phyloP scores from a whole-genome alignment of 2,113 vertebrate species.

The Ptyas mucosa region DNA sequence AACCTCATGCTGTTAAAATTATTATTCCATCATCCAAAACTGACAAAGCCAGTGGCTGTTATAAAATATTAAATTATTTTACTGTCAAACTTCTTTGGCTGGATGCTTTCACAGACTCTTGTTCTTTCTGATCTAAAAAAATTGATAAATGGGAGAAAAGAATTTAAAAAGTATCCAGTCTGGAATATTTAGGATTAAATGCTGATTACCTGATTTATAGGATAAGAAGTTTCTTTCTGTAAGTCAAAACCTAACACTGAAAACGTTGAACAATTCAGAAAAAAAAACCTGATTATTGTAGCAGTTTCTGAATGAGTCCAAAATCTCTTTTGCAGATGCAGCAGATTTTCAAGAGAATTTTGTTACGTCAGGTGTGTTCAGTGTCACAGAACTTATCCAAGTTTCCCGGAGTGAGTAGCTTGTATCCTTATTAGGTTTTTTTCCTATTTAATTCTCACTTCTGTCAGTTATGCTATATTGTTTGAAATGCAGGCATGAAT shows the following conservation, averaged over 20 bases:
- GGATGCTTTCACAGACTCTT: not conserved
- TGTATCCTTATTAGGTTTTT: not conserved
- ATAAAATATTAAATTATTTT: not conserved
- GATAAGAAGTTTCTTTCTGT: not conserved
- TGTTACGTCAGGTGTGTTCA: conserved; percentile 95
- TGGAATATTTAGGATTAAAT: not conserved
- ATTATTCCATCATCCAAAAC: not conserved
- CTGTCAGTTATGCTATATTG: not conserved
- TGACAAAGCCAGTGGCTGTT: not conserved
- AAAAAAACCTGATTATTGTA: not conserved
- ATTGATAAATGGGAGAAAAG: not conserved
- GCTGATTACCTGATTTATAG: not conserved
- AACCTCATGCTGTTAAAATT: not conserved
- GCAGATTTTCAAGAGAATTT: conserved; percentile 97
- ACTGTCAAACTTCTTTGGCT: not conserved
- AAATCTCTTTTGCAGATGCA: conserved; percentile 73
- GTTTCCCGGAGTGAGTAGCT: conserved; percentile 92
- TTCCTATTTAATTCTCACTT: not conserved
- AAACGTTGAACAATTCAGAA: not conserved
- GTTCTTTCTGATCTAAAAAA: not conserved
- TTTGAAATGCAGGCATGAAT: not conserved
- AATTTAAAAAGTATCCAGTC: not conserved
- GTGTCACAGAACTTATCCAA: conserved; percentile 95
- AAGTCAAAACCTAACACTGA: not conserved
- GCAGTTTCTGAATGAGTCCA: not conserved